Base-by-base conservation (phyloP, 2,888 invertebrate species). In the Pemphredon lugubris region DNA sequence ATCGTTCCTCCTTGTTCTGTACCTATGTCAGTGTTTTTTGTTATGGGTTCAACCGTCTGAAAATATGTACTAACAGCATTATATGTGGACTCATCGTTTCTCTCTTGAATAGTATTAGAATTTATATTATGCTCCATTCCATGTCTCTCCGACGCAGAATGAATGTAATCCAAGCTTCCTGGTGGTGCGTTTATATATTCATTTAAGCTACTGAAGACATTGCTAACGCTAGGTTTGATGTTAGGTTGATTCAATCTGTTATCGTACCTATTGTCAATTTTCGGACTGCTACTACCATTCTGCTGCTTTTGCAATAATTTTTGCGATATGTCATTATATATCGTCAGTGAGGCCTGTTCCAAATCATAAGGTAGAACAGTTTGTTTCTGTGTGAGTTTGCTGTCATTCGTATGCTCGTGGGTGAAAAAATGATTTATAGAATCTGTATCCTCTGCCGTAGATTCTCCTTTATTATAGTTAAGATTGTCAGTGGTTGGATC, bases 131-230 rank as follows among this genome's bases (percentile, higher is more conserved):
- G 20, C 9, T 54, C 23, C 21, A 37, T n/a, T 16, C 76, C 61
- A 11, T 40, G 34, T 26, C 69, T 26, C 7, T 73, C 67, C 9
- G 69, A 51, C 3, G 60, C 42, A 30, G 66, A 51, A 7, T 70
- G 69, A 14, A 72, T 50, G n/a, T 65, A 81, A 39, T 83, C 82
- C 39, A 85, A 77, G 57, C 83, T 87, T 34, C 82, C 84, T 20
- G 86, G 85, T 6, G 89, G 84, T 5, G 91, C 90, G 79, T 91
- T 92, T 59, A 92, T 88, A 83, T 93, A 94, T 59, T 93, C 93
- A 69, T 93, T 92, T 53, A 94, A 88, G 83, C 93, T 93, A 80
- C 91, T 92, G 75, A 93, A 93, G 23, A 93, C 93, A 82, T 93
- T 93, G 59, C 92, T 93, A 54, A 93, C 93, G 57, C 90, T 91